phyloP scores from a whole-genome alignment of 2,888 invertebrate species.

The Cantharis lateralis region DNA sequence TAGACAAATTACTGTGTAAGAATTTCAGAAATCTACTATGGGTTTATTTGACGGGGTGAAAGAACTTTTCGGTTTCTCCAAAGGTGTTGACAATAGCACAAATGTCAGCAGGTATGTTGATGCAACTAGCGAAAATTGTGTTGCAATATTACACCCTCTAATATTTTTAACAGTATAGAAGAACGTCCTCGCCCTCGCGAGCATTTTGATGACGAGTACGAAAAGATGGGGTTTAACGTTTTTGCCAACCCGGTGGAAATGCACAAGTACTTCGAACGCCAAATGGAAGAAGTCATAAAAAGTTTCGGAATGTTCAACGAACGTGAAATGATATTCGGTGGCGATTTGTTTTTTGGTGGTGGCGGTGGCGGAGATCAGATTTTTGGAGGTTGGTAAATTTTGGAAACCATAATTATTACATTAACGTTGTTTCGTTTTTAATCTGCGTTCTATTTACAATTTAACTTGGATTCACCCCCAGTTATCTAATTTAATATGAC shows the following conservation, averaged over 20 bases:
- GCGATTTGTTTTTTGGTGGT: conserved; percentile 1
- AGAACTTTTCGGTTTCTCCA: background rate
- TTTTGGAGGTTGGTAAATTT: conserved; percentile 23
- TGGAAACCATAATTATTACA: no score
- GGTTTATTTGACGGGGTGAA: background rate
- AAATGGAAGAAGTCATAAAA: conserved; percentile 63
- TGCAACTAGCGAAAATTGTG: background rate
- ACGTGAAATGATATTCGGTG: conserved; percentile 26
- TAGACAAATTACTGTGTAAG: background rate
- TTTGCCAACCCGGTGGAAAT: conserved; percentile 65
- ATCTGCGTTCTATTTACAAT: no score
- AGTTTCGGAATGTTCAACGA: conserved; percentile 49
- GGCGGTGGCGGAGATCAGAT: background rate
- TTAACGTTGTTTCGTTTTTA: background rate
- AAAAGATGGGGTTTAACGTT: conserved; percentile 56
- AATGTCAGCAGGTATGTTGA: background rate
- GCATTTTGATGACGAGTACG: conserved; percentile 4
- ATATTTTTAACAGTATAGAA: background rate
- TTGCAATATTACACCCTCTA: background rate
- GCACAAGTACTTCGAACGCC: conserved; percentile 64
- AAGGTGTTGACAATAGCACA: no score
- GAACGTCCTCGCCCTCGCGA: background rate
- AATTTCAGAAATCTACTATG: background rate
- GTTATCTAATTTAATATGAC: no score
- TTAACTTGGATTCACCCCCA: no score